Conservation (phyloP, 2,888 invertebrate species). For the Lasioglossum malachurum region DNA sequence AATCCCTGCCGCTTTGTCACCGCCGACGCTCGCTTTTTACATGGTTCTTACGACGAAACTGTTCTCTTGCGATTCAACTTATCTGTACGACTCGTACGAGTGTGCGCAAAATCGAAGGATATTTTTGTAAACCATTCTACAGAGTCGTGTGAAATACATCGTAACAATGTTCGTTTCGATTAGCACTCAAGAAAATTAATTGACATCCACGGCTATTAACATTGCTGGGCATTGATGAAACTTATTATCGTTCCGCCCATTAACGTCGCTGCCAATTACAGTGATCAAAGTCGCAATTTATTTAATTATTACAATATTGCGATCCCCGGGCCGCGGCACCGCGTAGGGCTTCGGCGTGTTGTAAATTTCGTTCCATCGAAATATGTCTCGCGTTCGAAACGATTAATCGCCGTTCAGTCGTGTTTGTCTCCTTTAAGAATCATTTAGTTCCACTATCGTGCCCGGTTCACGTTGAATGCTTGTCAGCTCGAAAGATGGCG, state of each 20-base stretch:
- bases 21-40: neutral
- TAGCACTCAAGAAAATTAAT: neutral
- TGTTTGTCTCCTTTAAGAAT: slow-evolving; percentile 34
- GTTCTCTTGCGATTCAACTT: neutral
- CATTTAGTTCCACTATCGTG: slow-evolving; percentile 27
- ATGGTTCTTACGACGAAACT: neutral
- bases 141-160: neutral
- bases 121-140: neutral
- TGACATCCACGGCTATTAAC: neutral
- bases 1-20: neutral
- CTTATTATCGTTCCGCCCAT: neutral
- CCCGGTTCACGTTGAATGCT: slow-evolving; percentile 18
- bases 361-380: slow-evolving; percentile 14
- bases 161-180: neutral
- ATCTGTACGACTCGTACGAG: too few relatives aligned
- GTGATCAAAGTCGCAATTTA: neutral
- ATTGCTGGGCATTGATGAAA: neutral
- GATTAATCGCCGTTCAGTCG: slow-evolving; percentile 39
- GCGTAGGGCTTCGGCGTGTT: neutral
- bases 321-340: neutral
- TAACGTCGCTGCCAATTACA: neutral
- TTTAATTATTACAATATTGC: neutral
- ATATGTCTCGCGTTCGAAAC: slow-evolving; percentile 17
- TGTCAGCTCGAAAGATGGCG: neutral
- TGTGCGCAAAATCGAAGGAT: neutral